Evolutionary conservation across 2,888 invertebrate species (phyloP).

Genomic region (Drosophila demipolita): DNA sequence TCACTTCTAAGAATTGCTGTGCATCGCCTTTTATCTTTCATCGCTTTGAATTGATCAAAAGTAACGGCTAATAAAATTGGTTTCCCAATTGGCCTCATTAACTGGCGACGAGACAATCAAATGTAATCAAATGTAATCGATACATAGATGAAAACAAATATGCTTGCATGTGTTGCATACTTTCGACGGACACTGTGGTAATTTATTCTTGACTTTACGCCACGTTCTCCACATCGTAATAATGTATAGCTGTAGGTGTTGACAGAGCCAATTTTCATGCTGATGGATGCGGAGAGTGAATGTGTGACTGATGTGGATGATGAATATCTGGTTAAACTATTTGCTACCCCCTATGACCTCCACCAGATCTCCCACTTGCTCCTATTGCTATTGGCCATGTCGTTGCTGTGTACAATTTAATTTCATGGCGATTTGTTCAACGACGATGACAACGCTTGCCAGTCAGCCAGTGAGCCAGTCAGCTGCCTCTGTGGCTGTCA

Average conservation of each 20-base stretch:
- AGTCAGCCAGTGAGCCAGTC: conserved; percentile 13
- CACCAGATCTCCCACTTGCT: neutral
- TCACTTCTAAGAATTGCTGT: conserved; percentile 5
- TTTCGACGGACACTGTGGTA: conserved; percentile 29
- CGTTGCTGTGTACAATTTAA: conserved; percentile 69
- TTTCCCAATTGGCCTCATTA: conserved; percentile 18
- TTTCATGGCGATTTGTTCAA: conserved; percentile 75
- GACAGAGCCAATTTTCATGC: conserved; percentile 68
- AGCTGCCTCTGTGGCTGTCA: conserved; percentile 57
- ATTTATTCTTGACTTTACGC: conserved; percentile 10
- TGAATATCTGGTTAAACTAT: conserved; percentile 79
- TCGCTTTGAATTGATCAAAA: conserved; percentile 10
- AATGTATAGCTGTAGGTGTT: conserved; percentile 53
- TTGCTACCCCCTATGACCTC: conserved; percentile 46
- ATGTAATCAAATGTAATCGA: conserved; percentile 10
- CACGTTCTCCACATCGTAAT: conserved; percentile 4
- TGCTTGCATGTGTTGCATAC: conserved; percentile 22
- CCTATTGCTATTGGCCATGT: conserved; percentile 33
- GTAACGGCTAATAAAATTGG: conserved; percentile 1
- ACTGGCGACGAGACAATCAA: conserved; percentile 12
- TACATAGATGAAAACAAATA: neutral
- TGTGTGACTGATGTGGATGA: conserved; percentile 60
- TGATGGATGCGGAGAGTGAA: conserved; percentile 47
- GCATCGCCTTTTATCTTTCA: neutral
- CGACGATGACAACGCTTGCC: conserved; percentile 40